Percentiles rank a stretch among this genome's conserved stretches.
phyloP scores from a whole-genome alignment of 2,888 invertebrate species.

The Lamellibrachia columna region DNA sequence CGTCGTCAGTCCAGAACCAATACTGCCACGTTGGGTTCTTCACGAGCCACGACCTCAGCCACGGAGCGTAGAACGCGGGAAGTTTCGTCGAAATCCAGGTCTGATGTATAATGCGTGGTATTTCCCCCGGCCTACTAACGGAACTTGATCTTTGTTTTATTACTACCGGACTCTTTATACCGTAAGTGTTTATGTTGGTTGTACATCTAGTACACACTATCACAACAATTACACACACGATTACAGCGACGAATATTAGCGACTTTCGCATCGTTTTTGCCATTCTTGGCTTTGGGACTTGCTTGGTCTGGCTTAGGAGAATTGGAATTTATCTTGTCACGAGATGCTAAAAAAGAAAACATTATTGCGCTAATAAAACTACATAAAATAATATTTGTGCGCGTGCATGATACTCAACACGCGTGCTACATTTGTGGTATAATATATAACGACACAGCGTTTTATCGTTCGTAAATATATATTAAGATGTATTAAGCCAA shows the following conservation, averaged over 20 bases:
- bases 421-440: too few relatives aligned
- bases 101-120: constrained; percentile 41
- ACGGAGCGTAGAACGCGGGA: constrained; percentile 33
- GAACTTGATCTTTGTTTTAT: not conserved
- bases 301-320: not conserved
- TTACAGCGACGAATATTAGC: not conserved
- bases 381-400: too few relatives aligned
- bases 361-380: not conserved
- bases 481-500: too few relatives aligned
- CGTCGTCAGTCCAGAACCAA: constrained; percentile 62
- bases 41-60: constrained; percentile 56
- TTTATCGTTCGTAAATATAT: too few relatives aligned
- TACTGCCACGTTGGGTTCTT: constrained; percentile 61
- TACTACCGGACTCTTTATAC: not conserved
- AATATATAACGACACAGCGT: too few relatives aligned
- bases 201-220: not conserved
- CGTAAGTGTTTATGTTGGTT: not conserved
- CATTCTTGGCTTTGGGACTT: not conserved
- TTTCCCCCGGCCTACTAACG: not conserved
- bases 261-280: not conserved
- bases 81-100: constrained; percentile 36
- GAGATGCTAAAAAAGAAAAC: not conserved
- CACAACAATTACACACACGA: not conserved
- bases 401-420: too few relatives aligned
- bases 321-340: not conserved